Percentiles rank a stretch among this genome's conserved stretches.
Evolutionary conservation across 2,113 vertebrate species (phyloP).

Genomic region (Diadophis punctatus): DNA sequence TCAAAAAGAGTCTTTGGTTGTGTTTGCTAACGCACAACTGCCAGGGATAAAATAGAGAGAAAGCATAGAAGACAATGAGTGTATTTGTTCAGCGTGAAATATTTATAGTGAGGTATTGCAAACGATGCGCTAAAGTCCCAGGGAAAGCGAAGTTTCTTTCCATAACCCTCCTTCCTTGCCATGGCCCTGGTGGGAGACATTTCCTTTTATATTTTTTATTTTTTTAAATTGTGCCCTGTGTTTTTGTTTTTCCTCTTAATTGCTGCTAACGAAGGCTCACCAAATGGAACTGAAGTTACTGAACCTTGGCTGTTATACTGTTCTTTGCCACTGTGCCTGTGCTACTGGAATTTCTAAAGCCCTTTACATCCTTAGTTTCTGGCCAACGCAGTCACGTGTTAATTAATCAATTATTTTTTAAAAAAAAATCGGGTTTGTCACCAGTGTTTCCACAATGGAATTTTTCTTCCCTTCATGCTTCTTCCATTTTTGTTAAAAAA

Average conservation of each 20-base stretch:
- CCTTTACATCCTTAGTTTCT: background rate
- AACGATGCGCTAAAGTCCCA: constrained; percentile 5
- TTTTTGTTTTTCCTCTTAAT: constrained; percentile 60
- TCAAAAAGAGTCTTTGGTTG: constrained; percentile 21
- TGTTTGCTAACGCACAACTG: constrained; percentile 60
- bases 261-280: constrained; percentile 73
- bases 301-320: constrained; percentile 80
- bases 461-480: background rate
- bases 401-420: background rate
- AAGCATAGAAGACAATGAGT: constrained; percentile 31
- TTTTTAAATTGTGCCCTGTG: background rate
- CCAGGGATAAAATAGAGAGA: constrained; percentile 13
- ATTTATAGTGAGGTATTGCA: constrained; percentile 53
- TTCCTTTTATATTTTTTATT: background rate
- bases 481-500: background rate
- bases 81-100: constrained; percentile 58
- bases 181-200: background rate
- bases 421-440: too few species aligned
- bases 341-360: constrained; percentile 72
- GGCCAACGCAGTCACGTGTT: constrained; percentile 36
- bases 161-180: background rate
- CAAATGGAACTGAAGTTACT: constrained; percentile 61
- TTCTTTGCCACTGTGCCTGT: constrained; percentile 94
- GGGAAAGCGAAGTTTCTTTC: too few species aligned
- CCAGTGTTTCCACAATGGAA: background rate